A percentile compares a stretch with the other conserved stretches of the same genome.
These are phyloP conservation scores for Tetramorium simillimum DNA, from an alignment of 1,140 invertebrate genomes.

Conservation along the genomic window DNA sequence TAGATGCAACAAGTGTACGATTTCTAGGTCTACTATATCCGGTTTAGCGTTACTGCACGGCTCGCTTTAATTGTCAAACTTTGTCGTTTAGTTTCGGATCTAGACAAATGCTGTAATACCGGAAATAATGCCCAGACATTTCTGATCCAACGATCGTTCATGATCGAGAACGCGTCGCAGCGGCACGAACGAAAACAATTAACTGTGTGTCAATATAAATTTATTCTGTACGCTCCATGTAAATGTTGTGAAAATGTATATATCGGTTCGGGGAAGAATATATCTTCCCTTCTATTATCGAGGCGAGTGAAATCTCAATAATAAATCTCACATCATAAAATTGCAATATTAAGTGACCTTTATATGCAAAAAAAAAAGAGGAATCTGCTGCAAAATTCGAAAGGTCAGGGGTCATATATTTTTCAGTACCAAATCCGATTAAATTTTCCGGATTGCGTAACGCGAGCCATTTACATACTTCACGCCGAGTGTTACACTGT, in stretches of 20 bases:
- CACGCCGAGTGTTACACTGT: not conserved
- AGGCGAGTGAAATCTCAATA: not conserved
- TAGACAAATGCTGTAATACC: not conserved
- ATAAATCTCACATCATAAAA: not conserved
- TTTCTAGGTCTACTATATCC: constrained; percentile 74
- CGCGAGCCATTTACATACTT: not conserved
- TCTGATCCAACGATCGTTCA: not conserved
- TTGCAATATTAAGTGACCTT: not conserved
- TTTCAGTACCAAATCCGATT: not conserved
- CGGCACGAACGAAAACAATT: not conserved
- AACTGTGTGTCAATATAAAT: not conserved
- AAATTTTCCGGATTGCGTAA: not conserved
- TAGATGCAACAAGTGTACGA: constrained; percentile 75
- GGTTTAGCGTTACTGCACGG: constrained; percentile 50
- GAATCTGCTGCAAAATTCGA: not conserved
- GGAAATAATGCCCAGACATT: not conserved
- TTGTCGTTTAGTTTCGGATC: constrained; percentile 24
- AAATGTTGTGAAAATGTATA: not conserved
- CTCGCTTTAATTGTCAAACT: constrained; percentile 59
- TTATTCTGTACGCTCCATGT: not conserved
- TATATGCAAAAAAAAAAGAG: constrained; percentile 12
- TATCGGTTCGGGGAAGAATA: not conserved
- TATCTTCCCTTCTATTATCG: not conserved
- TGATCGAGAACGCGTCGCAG: not conserved
- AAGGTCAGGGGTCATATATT: constrained; percentile 2